Evolutionary conservation across 2,797 vertebrate genomes (phyloP), one percentile per base, ranked within the genome.

Genomic region (Malurus splendens): DNA sequence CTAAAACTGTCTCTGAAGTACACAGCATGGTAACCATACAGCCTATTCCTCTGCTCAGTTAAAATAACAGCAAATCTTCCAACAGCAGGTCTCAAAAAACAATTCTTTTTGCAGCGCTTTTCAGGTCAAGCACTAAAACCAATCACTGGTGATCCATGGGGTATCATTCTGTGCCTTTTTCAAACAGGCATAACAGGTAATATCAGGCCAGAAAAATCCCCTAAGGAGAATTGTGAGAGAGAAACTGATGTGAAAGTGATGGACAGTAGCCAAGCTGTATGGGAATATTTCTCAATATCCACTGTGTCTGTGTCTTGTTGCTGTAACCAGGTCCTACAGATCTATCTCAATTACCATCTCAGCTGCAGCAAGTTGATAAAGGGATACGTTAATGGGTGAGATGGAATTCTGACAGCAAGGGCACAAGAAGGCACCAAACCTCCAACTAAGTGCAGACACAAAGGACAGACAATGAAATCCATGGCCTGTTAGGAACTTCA

Each of bases 321-420:
- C 2, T 41, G n/a, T 44, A 71, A 44, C 8, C 0, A 0, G 17
- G 12, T 28, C 54, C 72, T 67, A 20, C 7, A 77, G 22, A 70
- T 76, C 64, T n/a, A 54, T 36, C 62, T 76, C 64, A 84, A 71
- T 22, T 59, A 72, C 38, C 25, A 7, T 56, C 41, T 77, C 67
- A 85, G 38, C 24, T 79, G 33, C 1, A 71, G 61, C 30, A 65
- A 89, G 51, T 16, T 85, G 68, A 42, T 70, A 51, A 82, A 82
- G 47, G 56, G 54, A 54, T 88, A 70, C 0, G 0, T 28, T 85
- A 87, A 82, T 41, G 60, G 36, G 12, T 19, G n/a, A 55, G 44
- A 85, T 18, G 28, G 48, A 87, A 54, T 85, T 89, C 38, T 64
- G 47, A 71, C 14, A 82, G 62, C 73, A 82, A 82, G 42, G 44